Base-by-base conservation (phyloP, 2,888 invertebrate genomes). In the Sesia apiformis region DNA sequence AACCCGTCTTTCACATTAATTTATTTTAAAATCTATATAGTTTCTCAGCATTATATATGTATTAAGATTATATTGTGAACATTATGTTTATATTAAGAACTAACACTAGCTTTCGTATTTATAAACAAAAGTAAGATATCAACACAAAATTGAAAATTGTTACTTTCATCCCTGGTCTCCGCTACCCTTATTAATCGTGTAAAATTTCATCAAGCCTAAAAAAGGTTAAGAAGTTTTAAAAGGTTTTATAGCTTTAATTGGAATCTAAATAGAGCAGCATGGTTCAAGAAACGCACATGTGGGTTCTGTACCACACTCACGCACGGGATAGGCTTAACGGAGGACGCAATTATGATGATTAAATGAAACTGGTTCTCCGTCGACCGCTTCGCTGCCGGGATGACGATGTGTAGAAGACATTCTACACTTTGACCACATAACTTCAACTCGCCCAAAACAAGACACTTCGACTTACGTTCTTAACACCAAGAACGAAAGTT, bases 341-440 rank as follows among this genome's bases (percentile, higher is more conserved):
- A 79, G 84, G 84, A 81, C 80, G 83, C 85, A 87, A 87, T 87
- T 86, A 86, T 84, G 82, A 86, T 86, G 87, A 86, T 88, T 86
- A 84, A 82, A 82, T 75, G 75, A 81, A 87, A 87, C 88, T 84
- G 84, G 88, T 87, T 86, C 76, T 75, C 64, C 43, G 38, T 8
- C 74, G 72, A 72, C 72, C 71, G 69, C 73, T 70, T 62, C 73
- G 71, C 72, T 76, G 76, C 70, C 55, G 77, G 74, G 77, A 75
- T 70, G 72, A 71, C 70, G 76, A 71, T 68, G 74, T 69, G 65
- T 71, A 66, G 64, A 74, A 75, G 67, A 71, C 68, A 76, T 70
- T 73, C 67, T 71, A 74, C 63, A 67, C 65, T 64, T 62, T 62
- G 67, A 65, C 60, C 46, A 23, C 8, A 46, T 46, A 8, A 46